Percentiles rank a stretch among this genome's conserved stretches.
phyloP scores from a whole-genome alignment of 2,113 vertebrate genomes.

The Ahaetulla prasina region DNA sequence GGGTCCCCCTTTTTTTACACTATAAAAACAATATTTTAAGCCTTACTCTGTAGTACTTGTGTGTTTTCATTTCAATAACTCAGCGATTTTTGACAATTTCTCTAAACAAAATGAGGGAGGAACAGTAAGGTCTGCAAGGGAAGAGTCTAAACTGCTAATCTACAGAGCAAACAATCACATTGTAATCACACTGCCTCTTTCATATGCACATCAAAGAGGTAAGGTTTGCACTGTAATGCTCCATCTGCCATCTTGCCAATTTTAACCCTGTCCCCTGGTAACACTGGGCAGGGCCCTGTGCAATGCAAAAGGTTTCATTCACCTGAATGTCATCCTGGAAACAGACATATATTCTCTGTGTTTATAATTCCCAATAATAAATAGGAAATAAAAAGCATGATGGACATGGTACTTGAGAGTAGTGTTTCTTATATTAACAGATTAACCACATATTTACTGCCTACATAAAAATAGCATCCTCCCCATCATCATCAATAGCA shows the following conservation, averaged over 20 bases:
- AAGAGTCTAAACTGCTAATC: not conserved
- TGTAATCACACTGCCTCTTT: not conserved
- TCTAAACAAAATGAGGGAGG: not conserved
- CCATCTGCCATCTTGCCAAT: not conserved
- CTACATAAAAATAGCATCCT: not conserved
- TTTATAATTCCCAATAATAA: not conserved
- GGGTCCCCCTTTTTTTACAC: not conserved
- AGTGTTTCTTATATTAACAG: not conserved
- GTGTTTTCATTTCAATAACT: not conserved
- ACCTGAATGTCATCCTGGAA: not conserved
- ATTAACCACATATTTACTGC: not conserved
- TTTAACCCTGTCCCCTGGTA: not conserved
- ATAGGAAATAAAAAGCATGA: not conserved
- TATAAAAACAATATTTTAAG: not conserved
- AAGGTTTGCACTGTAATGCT: not conserved
- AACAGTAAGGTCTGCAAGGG: not conserved
- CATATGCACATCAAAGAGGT: not conserved
- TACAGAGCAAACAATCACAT: not conserved
- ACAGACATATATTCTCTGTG: not conserved
- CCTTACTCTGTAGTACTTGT: not conserved
- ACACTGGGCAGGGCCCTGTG: not conserved
- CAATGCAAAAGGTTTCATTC: not conserved
- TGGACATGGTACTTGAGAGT: not conserved
- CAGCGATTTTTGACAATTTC: not conserved
- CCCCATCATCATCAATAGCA: not conserved